phyloP scores from a whole-genome alignment of 2,113 vertebrate genomes.

The Catharus bicknelli region DNA sequence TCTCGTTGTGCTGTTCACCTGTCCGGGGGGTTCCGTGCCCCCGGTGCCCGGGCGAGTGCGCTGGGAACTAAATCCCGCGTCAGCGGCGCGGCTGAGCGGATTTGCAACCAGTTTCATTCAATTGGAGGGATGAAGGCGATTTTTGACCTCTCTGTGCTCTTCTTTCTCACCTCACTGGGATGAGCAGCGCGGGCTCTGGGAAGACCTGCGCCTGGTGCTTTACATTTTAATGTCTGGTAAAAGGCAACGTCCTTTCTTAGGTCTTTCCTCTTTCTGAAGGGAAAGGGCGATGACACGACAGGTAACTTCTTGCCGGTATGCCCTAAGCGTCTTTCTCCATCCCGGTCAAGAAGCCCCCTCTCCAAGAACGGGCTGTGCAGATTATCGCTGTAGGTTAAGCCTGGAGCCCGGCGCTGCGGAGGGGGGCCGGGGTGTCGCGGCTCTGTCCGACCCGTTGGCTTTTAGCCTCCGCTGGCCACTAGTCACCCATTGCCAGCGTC shows the following conservation, averaged over 20 bases:
- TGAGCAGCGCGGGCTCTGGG: background rate
- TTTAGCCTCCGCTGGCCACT: background rate
- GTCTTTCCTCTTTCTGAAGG: background rate
- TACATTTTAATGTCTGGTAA: background rate
- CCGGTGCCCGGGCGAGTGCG: background rate
- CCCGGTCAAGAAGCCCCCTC: background rate
- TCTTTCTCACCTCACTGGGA: background rate
- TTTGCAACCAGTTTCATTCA: background rate
- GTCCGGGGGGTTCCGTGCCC: background rate
- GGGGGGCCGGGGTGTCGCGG: background rate
- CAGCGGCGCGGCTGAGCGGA: background rate
- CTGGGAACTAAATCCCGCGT: background rate
- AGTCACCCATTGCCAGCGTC: background rate
- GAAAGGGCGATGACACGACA: background rate
- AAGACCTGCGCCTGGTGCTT: background rate
- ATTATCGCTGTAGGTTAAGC: background rate
- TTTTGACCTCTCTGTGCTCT: background rate
- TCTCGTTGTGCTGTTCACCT: slow-evolving; percentile 45
- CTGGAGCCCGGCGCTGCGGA: background rate
- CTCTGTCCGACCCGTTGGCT: background rate
- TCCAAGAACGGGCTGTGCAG: background rate
- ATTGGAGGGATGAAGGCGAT: background rate
- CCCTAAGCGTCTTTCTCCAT: background rate
- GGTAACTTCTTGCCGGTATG: slow-evolving; percentile 10
- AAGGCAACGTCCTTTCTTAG: background rate